Evolutionary conservation across 2,888 invertebrate species (phyloP), one percentile per base, ranked within the genome.

Genomic region (Caenorhabditis japonica): DNA sequence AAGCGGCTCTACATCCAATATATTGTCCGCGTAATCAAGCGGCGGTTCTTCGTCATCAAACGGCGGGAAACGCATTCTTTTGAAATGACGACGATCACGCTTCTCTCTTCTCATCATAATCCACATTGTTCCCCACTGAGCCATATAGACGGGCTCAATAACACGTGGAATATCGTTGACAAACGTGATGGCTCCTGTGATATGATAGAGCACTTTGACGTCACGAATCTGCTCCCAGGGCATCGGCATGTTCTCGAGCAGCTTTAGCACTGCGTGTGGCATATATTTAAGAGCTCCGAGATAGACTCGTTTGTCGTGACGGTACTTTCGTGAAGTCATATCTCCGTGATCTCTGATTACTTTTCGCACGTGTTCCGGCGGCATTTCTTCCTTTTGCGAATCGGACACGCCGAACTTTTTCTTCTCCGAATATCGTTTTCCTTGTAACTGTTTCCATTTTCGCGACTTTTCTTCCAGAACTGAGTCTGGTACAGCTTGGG

Each of bases 111-210:
- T 91, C 97, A 99, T 97, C 97, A 99, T 99, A 83, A 99, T 97
- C 99, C 99, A 99, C 97, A 99, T 99, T 0, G 97, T 95, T 43
- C 97, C 97, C 99, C 99, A 99, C 88, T 99, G 99, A 1, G 97
- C 97, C 80, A 99, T 96, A 88, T 97, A 99, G 4, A 97, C 93
- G 0, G 99, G 99, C 88, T 99, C 99, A 83, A 99, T 94, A 3
- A 97, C 96, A 95, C 97, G 97, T 1, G 99, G 99, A 85, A 99
- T 99, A 91, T 99, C 99, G 90, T 99, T 99, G 3, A 99, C 97
- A 90, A 99, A 99, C 7, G 99, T 97, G 74, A 99, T 99, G 13
- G 99, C 99, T 49, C 99, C 99, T 8, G 99, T 99, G 74, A 99
- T 97, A 87, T 99, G 99, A 88, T 99, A 99, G 25, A 99, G 90